Evolutionary conservation across 1,140 invertebrate species (phyloP), one percentile per base, ranked within the genome.

Genomic region (Grapholita molesta): DNA sequence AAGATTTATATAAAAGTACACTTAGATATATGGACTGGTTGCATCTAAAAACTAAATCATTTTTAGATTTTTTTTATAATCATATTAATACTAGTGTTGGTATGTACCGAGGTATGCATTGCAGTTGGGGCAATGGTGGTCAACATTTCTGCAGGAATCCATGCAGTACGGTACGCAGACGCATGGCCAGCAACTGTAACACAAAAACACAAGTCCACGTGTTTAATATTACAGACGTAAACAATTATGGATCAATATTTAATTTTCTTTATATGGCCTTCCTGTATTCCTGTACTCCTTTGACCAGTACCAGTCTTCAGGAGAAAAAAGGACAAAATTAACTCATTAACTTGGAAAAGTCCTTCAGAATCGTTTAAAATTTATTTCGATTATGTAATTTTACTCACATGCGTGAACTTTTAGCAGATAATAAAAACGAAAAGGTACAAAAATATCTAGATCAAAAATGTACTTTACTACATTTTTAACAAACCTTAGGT

Each of bases 61-160:
- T 18, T 32, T 67, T 15, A 3, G 25, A 48, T 9, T 64, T 24
- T 38, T n/a, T 38, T 15, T n/a, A 5, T 15, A 1, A 38, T 7
- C n/a, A 21, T 66, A 3, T 57, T 23, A 12, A 30, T 57, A 52
- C 67, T 84, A 86, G 64, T 69, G 48, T 35, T 79, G 79, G 73
- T 94, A 94, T 8, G 90, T 86, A 38, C 95, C 95, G 23, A 96
- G 85, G 73, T 90, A 95, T 6, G 92, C 78, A 28, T 92, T 92
- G 75, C 95, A 96, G 66, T 92, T 93, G 11, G 95, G 95, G 75
- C 95, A 96, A 71, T 93, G 94, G 77, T 96, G 95, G 69, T 94
- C 94, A 21, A 93, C 93, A 35, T 89, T 92, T 78, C 94, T 88
- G 72, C 95, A 95, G 18, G 89, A 93, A 71, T 96, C 93, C 74